Evolutionary conservation across 2,797 vertebrate genomes (phyloP).

Genomic region (Bryconaethiops microstoma): DNA sequence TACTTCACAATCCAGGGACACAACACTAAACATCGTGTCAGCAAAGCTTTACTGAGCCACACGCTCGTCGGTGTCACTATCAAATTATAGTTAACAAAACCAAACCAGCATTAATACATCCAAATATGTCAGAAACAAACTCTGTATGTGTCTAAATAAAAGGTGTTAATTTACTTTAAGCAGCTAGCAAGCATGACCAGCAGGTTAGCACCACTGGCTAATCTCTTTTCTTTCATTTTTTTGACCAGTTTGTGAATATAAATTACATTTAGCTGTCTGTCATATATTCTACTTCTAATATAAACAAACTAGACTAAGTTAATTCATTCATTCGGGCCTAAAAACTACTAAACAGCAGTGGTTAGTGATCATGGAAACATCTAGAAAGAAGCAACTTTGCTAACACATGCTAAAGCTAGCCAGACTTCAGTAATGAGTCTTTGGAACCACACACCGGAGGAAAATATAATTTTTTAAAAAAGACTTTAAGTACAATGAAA

Average conservation of each 20-base stretch:
- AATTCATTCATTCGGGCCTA: not conserved
- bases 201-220: not conserved
- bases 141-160: not conserved
- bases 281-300: not conserved
- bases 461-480: not conserved
- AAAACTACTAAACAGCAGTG: not conserved
- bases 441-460: not conserved
- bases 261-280: not conserved
- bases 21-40: not conserved
- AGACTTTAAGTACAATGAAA: not conserved
- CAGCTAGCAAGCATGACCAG: not conserved
- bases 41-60: not conserved
- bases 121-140: too few species aligned
- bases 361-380: slow-evolving; percentile 31
- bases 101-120: too few species aligned
- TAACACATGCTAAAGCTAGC: not conserved
- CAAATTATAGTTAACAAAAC: too few species aligned
- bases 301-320: not conserved
- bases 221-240: not conserved
- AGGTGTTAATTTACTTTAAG: not conserved
- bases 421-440: not conserved
- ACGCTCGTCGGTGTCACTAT: not conserved
- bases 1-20: not conserved
- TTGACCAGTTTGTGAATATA: not conserved
- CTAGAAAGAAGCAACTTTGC: slow-evolving; percentile 50